Conservation (phyloP, 37 sponge, comb jelly and placozoan species). For the Theonella swinhoei region DNA sequence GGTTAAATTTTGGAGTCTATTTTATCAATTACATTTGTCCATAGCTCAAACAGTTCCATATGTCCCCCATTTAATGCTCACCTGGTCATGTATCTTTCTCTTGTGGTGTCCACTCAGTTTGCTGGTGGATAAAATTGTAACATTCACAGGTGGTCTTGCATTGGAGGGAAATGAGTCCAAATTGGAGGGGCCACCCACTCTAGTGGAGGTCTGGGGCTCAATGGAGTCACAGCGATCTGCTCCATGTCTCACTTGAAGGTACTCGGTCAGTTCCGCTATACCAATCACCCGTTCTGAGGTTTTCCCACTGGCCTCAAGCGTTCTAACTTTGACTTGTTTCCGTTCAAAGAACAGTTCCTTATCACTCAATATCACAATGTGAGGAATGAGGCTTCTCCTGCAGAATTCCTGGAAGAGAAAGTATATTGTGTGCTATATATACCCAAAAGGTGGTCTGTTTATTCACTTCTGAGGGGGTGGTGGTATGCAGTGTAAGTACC, state of each 20-base stretch:
- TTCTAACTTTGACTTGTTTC: conserved; percentile 40
- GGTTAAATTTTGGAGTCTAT: not conserved
- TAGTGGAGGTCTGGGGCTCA: conserved; percentile 24
- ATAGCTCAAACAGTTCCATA: not conserved
- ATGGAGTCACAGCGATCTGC: not conserved
- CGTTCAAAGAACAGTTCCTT: conserved; percentile 38
- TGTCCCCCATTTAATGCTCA: not conserved
- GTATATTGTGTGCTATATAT: too few species aligned
- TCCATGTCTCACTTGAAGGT: not conserved
- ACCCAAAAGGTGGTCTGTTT: too few species aligned
- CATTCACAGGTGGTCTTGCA: conserved; percentile 30
- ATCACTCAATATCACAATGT: conserved; percentile 60
- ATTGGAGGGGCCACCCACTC: not conserved
- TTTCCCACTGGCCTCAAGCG: not conserved
- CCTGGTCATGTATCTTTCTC: conserved; percentile 70
- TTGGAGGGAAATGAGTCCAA: not conserved
- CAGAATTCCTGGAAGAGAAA: conserved; percentile 46
- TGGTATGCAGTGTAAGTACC: not conserved
- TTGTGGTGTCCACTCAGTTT: conserved; percentile 62
- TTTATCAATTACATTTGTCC: not conserved
- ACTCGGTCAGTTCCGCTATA: not conserved
- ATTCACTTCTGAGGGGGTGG: too few species aligned
- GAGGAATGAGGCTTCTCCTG: conserved; percentile 39
- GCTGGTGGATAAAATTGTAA: conserved; percentile 35
- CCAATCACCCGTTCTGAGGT: not conserved